These are phyloP conservation scores for Orthonyx spaldingii DNA, from an alignment of 2,113 vertebrate genomes.

Conservation along the genomic window DNA sequence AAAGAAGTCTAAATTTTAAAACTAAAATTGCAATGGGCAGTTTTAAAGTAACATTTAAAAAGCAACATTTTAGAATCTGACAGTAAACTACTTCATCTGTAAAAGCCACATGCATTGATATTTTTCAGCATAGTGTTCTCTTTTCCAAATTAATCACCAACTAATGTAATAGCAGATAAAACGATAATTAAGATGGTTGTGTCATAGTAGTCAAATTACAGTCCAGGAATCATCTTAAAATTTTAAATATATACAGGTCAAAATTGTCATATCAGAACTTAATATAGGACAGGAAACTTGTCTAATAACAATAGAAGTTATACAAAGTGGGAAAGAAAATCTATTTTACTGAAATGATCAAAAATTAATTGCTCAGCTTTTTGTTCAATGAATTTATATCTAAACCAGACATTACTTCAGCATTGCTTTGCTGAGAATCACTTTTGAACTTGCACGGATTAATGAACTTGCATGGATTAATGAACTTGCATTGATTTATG, in stretches of 20 bases:
- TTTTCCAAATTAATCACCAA: not conserved
- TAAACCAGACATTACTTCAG: not conserved
- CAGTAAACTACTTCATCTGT: not conserved
- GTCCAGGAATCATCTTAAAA: not conserved
- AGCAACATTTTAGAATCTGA: not conserved
- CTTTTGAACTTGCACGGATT: not conserved
- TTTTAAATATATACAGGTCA: not conserved
- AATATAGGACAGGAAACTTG: not conserved
- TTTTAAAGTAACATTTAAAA: not conserved
- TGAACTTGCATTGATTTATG: not conserved
- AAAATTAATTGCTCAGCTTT: not conserved
- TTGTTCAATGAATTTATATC: not conserved
- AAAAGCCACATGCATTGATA: not conserved
- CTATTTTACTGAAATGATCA: not conserved
- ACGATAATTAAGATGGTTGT: not conserved
- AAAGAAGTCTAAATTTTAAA: not conserved
- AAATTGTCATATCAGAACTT: not conserved
- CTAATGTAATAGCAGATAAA: not conserved
- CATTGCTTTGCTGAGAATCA: not conserved
- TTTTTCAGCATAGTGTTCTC: not conserved
- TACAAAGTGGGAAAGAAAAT: not conserved
- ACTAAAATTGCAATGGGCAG: not conserved
- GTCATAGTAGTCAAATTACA: not conserved
- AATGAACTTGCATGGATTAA: not conserved
- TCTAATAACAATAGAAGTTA: not conserved